Evolutionary conservation across 2,113 vertebrate species (phyloP).

Genomic region (Esox niger): DNA sequence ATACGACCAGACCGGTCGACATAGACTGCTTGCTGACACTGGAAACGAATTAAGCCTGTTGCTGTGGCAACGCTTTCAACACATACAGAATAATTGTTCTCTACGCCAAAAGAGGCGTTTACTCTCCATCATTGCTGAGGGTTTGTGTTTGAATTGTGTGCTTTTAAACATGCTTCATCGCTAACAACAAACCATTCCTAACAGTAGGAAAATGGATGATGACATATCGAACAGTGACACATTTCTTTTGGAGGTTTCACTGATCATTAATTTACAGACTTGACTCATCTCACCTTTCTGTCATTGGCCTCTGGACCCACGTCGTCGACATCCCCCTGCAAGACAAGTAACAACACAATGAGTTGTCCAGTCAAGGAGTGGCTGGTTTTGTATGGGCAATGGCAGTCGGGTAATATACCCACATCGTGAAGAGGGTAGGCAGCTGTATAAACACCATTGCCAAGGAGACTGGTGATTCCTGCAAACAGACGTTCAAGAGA

Average conservation of each 20-base stretch:
- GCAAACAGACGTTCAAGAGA: conserved; percentile 39
- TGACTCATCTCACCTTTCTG: conserved; percentile 82
- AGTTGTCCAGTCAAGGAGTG: not conserved
- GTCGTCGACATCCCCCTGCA: conserved; percentile 87
- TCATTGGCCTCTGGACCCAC: conserved; percentile 78
- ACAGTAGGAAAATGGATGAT: not conserved
- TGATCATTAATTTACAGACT: not conserved
- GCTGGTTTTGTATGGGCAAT: too few species aligned
- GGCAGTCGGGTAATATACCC: conserved; percentile 63
- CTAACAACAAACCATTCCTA: not conserved
- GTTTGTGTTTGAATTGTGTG: not conserved
- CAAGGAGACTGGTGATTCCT: conserved; percentile 94
- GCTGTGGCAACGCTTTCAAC: conserved; percentile 52
- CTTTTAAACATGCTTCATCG: not conserved
- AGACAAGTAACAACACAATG: conserved; percentile 23
- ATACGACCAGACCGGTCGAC: not conserved
- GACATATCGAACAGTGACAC: not conserved
- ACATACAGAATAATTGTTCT: conserved; percentile 52
- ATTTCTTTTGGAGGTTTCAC: not conserved
- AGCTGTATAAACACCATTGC: conserved; percentile 85
- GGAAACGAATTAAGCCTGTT: conserved; percentile 48
- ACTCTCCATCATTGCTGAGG: conserved; percentile 1
- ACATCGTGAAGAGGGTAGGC: conserved; percentile 94
- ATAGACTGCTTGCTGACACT: not conserved
- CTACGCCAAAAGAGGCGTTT: conserved; percentile 20